phyloP scores from a whole-genome alignment of 2,113 vertebrate species.

The Peromyscus californicus region DNA sequence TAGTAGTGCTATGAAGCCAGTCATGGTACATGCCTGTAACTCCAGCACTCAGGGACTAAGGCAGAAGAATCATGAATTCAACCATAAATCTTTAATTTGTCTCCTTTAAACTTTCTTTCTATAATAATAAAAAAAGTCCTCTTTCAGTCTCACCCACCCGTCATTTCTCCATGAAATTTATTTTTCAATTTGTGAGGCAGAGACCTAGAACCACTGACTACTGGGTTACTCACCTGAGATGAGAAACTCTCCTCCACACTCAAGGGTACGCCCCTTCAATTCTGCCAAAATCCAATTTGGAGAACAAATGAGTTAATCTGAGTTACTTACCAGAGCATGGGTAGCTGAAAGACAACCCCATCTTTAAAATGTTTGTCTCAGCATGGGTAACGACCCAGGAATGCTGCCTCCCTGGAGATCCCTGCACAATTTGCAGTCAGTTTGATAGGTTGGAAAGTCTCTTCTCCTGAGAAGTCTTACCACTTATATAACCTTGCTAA shows the following conservation, averaged over 20 bases:
- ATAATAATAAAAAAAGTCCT: neutral
- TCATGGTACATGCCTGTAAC: neutral
- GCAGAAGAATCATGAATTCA: neutral
- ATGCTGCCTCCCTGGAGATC: neutral
- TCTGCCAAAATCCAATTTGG: neutral
- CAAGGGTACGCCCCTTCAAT: neutral
- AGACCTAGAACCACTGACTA: neutral
- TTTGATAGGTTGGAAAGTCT: neutral
- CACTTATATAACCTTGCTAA: neutral
- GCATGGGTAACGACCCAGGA: neutral
- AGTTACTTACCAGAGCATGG: neutral
- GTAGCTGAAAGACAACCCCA: neutral
- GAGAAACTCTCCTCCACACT: neutral
- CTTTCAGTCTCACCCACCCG: neutral
- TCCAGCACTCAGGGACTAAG: neutral
- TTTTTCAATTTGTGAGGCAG: neutral
- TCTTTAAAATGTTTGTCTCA: neutral
- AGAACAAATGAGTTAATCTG: neutral
- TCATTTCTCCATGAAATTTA: neutral
- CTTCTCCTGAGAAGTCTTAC: neutral
- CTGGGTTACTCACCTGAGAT: neutral
- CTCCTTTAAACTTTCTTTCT: neutral
- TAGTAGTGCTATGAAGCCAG: neutral
- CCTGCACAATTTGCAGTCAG: neutral
- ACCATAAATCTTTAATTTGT: neutral